A percentile compares a stretch with the other conserved stretches of the same genome.
Conservation (phyloP, 1,140 invertebrate species). For the Pseudomyrmex dendroicus region DNA sequence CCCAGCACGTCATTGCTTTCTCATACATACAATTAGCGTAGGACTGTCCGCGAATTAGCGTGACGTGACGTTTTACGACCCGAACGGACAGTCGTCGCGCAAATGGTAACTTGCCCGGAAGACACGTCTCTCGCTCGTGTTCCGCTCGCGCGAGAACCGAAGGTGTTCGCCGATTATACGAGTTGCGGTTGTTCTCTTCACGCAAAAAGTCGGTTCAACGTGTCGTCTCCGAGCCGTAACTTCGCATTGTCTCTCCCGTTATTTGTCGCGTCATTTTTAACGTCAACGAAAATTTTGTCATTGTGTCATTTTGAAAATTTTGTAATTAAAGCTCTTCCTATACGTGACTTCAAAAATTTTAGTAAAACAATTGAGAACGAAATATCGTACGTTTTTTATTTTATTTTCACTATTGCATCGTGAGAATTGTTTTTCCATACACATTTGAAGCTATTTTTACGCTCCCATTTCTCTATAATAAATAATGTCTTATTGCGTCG, state of each 20-base stretch:
- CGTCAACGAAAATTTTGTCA: too few relatives aligned
- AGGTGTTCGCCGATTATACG: constrained; percentile 44
- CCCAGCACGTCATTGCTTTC: constrained; percentile 34
- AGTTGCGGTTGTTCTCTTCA: constrained; percentile 1
- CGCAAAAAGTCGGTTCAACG: not conserved
- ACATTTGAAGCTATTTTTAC: too few relatives aligned
- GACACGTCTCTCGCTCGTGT: constrained; percentile 26
- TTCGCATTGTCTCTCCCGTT: not conserved
- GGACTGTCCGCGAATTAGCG: constrained; percentile 64
- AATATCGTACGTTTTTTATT: too few relatives aligned
- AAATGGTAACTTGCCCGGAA: constrained; percentile 38
- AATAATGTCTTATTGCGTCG: not conserved
- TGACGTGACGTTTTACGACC: constrained; percentile 59
- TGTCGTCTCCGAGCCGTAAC: not conserved
- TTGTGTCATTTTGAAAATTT: too few relatives aligned
- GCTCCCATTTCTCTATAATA: not conserved
- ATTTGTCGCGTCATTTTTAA: too few relatives aligned
- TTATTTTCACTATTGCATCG: too few relatives aligned
- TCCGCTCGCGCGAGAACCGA: constrained; percentile 18
- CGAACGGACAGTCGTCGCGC: constrained; percentile 48
- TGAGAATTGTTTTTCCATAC: too few relatives aligned
- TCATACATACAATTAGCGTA: constrained; percentile 72
- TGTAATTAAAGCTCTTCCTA: too few relatives aligned
- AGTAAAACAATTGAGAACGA: too few relatives aligned
- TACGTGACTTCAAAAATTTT: too few relatives aligned